Conservation (phyloP, 2,888 invertebrate species). For the Watsonalla cultraria region DNA sequence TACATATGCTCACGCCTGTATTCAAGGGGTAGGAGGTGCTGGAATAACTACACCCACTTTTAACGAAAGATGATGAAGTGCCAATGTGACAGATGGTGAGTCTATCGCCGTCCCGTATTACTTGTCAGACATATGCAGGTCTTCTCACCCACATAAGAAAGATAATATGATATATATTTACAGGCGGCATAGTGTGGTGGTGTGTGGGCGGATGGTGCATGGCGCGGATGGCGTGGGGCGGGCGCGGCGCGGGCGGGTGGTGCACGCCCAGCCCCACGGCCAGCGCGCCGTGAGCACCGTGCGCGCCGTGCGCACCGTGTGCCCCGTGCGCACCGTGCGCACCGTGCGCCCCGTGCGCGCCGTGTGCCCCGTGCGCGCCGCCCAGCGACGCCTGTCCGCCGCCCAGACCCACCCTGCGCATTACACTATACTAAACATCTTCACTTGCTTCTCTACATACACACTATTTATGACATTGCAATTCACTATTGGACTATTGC, state of each 20-base stretch:
- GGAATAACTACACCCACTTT: too few species aligned
- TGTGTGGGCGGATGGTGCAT: slow-evolving; percentile 65
- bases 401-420: slow-evolving; percentile 43
- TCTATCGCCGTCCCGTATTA: too few species aligned
- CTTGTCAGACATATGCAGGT: too few species aligned
- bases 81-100: too few species aligned
- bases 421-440: slow-evolving; percentile 13
- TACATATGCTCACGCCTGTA: too few species aligned
- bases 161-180: slow-evolving; percentile 15
- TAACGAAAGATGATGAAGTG: too few species aligned
- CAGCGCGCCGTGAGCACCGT: slow-evolving; percentile 27
- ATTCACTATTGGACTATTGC: too few species aligned
- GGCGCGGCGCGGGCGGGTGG: slow-evolving; percentile 51
- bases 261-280: slow-evolving; percentile 36
- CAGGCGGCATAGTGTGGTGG: slow-evolving; percentile 59
- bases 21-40: too few species aligned
- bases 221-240: slow-evolving; percentile 61
- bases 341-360: slow-evolving; percentile 49
- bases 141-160: too few species aligned
- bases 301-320: slow-evolving; percentile 25
- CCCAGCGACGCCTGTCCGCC: slow-evolving; percentile 35
- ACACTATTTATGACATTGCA: too few species aligned
- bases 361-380: slow-evolving; percentile 44
- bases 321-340: too few species aligned
- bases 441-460: neutral